A percentile compares a stretch with the other conserved stretches of the same genome.
Evolutionary conservation across 37 sponge, comb jelly and placozoan species (phyloP).

Genomic region (Tethya wilhelma): DNA sequence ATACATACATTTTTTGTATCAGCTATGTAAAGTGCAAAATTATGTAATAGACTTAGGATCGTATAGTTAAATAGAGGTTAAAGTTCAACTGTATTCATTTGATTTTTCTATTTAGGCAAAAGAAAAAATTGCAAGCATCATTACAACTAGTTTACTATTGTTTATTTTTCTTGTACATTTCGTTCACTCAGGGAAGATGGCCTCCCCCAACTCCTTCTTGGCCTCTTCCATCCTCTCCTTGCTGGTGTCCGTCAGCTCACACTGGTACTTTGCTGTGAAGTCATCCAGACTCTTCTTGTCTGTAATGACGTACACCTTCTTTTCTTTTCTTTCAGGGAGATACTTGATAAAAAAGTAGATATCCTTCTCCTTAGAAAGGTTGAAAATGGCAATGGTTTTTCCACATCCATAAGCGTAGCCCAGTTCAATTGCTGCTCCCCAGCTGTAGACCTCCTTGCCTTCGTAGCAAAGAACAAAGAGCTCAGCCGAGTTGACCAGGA

Average conservation of each 20-base stretch:
- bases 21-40: too few relatives aligned
- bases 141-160: too few relatives aligned
- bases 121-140: too few relatives aligned
- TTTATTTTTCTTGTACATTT: too few relatives aligned
- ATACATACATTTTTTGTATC: too few relatives aligned
- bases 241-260: neutral
- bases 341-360: neutral
- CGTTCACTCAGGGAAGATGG: neutral
- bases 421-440: constrained; percentile 5
- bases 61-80: too few relatives aligned
- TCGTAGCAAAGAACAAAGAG: neutral
- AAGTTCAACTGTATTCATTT: too few relatives aligned
- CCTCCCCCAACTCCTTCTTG: constrained; percentile 1
- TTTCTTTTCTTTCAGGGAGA: neutral
- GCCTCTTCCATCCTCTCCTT: neutral
- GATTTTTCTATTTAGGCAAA: too few relatives aligned
- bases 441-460: neutral
- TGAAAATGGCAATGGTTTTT: neutral
- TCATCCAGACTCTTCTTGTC: neutral
- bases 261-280: neutral
- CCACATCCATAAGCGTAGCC: constrained; percentile 1
- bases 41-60: too few relatives aligned
- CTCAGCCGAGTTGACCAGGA: neutral
- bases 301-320: neutral
- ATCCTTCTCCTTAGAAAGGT: neutral